Percentiles rank a stretch among this genome's conserved stretches.
Evolutionary conservation across 2,888 invertebrate species (phyloP).

Genomic region (Spisula subtruncata): DNA sequence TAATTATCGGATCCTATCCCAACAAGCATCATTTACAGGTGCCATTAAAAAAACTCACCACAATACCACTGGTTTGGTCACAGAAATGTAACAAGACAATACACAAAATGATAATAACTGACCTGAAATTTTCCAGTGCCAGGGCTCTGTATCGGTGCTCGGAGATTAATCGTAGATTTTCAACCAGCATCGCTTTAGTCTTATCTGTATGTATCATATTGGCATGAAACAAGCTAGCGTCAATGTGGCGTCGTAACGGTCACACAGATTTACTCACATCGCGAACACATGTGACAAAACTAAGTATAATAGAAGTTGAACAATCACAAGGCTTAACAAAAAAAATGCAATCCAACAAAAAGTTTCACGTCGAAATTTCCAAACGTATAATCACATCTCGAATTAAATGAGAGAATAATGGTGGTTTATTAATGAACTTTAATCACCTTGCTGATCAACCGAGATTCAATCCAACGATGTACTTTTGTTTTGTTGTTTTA

Average conservation of each 20-base stretch:
- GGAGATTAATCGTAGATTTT: conserved; percentile 83
- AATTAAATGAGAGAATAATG: not conserved
- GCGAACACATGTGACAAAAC: too few relatives aligned
- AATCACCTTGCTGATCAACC: not conserved
- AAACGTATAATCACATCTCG: not conserved
- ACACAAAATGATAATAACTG: conserved; percentile 44
- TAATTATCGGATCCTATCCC: too few relatives aligned
- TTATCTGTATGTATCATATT: conserved; percentile 82
- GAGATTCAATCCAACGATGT: not conserved
- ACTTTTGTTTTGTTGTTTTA: not conserved
- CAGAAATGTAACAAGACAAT: too few relatives aligned
- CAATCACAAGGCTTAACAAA: too few relatives aligned
- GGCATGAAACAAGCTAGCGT: not conserved
- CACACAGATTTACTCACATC: too few relatives aligned
- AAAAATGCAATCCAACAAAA: too few relatives aligned
- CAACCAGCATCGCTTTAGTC: conserved; percentile 82
- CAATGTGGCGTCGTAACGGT: not conserved
- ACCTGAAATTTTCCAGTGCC: conserved; percentile 81
- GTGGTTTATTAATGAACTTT: not conserved
- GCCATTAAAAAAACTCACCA: too few relatives aligned
- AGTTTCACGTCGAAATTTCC: not conserved
- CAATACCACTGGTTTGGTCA: too few relatives aligned
- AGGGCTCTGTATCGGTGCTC: conserved; percentile 80
- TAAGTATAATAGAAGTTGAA: too few relatives aligned
- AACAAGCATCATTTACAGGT: too few relatives aligned